phyloP scores from a whole-genome alignment of 2,797 vertebrate species.

The Chloroceryle amazona region DNA sequence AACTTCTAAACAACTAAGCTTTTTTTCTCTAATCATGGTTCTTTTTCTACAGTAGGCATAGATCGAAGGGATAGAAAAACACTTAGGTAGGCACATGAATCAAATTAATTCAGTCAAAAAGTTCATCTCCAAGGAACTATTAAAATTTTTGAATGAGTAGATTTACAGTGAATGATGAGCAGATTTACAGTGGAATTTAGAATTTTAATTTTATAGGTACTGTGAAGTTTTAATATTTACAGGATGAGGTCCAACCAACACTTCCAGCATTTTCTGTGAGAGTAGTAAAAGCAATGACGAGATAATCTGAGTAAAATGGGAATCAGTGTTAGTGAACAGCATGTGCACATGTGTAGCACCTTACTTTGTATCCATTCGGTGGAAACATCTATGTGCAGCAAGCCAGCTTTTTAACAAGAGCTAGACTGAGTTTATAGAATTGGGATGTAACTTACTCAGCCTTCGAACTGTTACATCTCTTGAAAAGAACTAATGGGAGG shows the following conservation, averaged over 20 bases:
- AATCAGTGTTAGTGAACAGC: background rate
- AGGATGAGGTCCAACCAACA: background rate
- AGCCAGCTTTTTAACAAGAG: background rate
- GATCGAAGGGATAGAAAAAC: background rate
- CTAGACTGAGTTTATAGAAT: background rate
- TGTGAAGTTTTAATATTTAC: background rate
- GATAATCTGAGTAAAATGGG: background rate
- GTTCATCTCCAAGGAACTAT: background rate
- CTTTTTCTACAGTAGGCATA: background rate
- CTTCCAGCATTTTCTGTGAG: background rate
- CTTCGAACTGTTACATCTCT: background rate
- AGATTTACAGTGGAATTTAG: background rate
- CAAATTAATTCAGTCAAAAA: background rate
- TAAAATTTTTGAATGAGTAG: background rate
- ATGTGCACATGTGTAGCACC: background rate
- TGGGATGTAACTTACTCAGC: background rate
- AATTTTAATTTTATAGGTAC: background rate
- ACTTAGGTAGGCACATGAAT: background rate
- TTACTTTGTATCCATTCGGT: background rate
- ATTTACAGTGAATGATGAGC: background rate
- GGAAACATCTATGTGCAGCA: background rate
- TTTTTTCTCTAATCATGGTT: background rate
- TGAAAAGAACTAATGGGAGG: background rate
- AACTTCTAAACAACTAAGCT: background rate
- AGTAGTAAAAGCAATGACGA: accelerated